These are phyloP conservation scores for Heterotis niloticus DNA, from an alignment of 2,113 vertebrate species.

Conservation along the genomic window DNA sequence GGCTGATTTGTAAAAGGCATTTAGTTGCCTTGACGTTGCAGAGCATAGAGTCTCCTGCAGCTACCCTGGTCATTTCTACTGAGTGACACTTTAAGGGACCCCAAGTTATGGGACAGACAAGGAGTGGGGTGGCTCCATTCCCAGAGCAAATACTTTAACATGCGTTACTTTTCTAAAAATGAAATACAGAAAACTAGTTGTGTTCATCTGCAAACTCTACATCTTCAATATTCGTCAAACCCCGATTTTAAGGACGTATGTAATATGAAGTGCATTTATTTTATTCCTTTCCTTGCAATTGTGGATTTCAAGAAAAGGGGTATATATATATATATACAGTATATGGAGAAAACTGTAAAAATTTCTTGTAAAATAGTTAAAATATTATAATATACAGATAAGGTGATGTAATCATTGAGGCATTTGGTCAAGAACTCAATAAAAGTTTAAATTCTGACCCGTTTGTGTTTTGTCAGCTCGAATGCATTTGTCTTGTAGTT, in stretches of 20 bases:
- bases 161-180: neutral
- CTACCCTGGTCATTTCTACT: neutral
- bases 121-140: slow-evolving; percentile 12
- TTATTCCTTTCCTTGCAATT: slow-evolving; percentile 64
- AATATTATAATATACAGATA: slow-evolving; percentile 57
- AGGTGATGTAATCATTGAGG: slow-evolving; percentile 65
- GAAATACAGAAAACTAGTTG: neutral
- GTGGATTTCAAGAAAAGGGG: slow-evolving; percentile 56
- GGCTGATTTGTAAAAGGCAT: neutral
- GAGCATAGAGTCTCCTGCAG: neutral
- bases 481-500: neutral
- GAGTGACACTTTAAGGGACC: neutral
- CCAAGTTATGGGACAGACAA: neutral
- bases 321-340: slow-evolving; percentile 58
- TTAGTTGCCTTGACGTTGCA: too few relatives aligned
- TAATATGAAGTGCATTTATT: slow-evolving; percentile 72
- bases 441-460: slow-evolving; percentile 62
- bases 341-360: slow-evolving; percentile 64
- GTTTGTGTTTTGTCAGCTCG: slow-evolving; percentile 10
- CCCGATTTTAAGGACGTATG: slow-evolving; percentile 58
- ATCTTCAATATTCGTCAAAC: slow-evolving; percentile 3
- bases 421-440: slow-evolving; percentile 67
- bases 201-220: slow-evolving; percentile 30
- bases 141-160: slow-evolving; percentile 22
- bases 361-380: slow-evolving; percentile 72